Evolutionary conservation across 2,113 vertebrate species (phyloP).

Genomic region (Erythrocercus mccallii): DNA sequence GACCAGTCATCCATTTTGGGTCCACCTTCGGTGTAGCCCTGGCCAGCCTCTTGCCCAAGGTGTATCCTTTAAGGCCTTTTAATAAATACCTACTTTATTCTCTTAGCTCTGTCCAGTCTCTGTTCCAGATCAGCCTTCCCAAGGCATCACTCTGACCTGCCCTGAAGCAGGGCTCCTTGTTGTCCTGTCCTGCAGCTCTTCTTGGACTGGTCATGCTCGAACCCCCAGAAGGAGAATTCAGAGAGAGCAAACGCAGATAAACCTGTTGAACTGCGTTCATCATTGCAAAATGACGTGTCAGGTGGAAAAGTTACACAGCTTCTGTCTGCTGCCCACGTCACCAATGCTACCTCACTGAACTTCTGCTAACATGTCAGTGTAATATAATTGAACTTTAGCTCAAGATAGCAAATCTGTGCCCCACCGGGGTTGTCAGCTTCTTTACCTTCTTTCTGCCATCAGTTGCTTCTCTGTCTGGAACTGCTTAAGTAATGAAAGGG

Average conservation of each 20-base stretch:
- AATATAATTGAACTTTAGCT: slow-evolving; percentile 32
- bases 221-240: not conserved
- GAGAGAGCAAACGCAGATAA: not conserved
- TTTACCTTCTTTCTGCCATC: not conserved
- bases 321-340: not conserved
- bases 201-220: not conserved
- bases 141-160: not conserved
- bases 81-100: not conserved
- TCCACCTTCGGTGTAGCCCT: not conserved
- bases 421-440: not conserved
- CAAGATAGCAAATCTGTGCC: not conserved
- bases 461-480: not conserved
- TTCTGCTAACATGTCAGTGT: not conserved
- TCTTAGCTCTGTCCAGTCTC: not conserved
- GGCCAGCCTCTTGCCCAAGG: not conserved
- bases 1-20: not conserved
- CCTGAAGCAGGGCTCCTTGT: not conserved
- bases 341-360: not conserved
- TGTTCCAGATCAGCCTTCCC: not conserved
- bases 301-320: not conserved
- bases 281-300: not conserved
- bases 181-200: not conserved
- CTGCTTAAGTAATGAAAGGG: not conserved
- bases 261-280: not conserved
- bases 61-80: not conserved